Base-by-base conservation (phyloP, 2,113 vertebrate species). In the Tiliqua scincoides region DNA sequence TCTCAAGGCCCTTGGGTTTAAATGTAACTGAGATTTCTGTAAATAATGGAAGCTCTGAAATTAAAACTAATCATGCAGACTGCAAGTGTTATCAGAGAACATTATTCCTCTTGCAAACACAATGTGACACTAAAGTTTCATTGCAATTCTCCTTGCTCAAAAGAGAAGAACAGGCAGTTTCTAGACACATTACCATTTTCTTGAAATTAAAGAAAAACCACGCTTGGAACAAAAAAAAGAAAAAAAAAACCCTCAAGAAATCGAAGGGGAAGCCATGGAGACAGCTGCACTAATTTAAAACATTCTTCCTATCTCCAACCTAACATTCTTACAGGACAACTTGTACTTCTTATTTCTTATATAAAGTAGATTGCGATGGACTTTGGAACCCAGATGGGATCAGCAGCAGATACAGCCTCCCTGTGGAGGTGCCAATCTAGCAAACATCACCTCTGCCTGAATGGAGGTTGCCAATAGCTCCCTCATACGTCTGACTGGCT, bases 11-110 rank as follows among this genome's bases (percentile, higher is more conserved):
- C 74, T 74, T 73, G 35, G n/a, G 37, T 30, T 86, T 27, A 27
- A 82, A 2, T 0, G 30, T 65, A 84, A 83, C 61, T 84, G 9
- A 83, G 79, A 14, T 71, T 91, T 85, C 77, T 86, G 27, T 7
- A 87, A 18, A 79, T 74, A 80, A 74, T 23, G 54, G 30, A 40
- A 79, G 37, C 65, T 48, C 57, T 65, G 65, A 76, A 87, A 57
- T 57, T 57, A 57, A 17, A 32, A 23, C 1, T 61, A 52, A 71
- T 82, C 40, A 32, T 25, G 21, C 37, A 4, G 57, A 35, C 62
- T 6, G 59, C 2, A 93, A 89, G 85, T 0, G 25, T 79, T 81
- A 81, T 81, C n/a, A 73, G 62, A 11, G 63, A 1, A 35, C 2
- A 23, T 0, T 48, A 27, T 77, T 20, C 77, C 0, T 20, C 32